phyloP scores from a whole-genome alignment of 92 coral and sea anemone species.

The Siderastrea siderea region DNA sequence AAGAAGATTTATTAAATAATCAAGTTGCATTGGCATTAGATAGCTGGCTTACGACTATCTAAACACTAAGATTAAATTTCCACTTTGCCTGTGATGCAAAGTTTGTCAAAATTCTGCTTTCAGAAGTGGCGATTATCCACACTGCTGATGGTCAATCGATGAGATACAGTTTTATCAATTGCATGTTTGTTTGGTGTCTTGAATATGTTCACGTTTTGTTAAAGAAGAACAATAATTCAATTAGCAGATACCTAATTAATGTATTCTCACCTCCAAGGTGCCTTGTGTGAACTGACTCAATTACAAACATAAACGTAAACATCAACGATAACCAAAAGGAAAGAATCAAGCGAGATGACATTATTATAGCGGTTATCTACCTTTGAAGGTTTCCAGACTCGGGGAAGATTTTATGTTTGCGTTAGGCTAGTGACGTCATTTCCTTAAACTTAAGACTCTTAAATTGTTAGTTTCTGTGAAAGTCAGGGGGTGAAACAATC shows the following conservation, averaged over 20 bases:
- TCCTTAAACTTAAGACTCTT: not conserved
- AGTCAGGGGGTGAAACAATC: too few relatives aligned
- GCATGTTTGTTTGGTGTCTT: not conserved
- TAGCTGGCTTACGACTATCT: too few relatives aligned
- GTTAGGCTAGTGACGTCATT: not conserved
- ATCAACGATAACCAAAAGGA: not conserved
- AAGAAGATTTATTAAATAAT: too few relatives aligned
- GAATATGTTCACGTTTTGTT: not conserved
- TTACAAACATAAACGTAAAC: not conserved
- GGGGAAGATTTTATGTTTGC: not conserved
- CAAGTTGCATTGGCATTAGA: too few relatives aligned
- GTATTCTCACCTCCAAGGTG: not conserved
- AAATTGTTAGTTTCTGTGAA: too few relatives aligned
- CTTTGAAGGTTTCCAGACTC: not conserved
- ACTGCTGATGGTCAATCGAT: too few relatives aligned
- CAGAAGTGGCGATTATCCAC: too few relatives aligned
- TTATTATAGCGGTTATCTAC: not conserved
- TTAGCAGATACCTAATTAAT: not conserved
- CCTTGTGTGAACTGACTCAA: not conserved
- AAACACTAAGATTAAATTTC: too few relatives aligned
- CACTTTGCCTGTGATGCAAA: too few relatives aligned
- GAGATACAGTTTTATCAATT: too few relatives aligned
- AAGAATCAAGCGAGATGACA: not conserved
- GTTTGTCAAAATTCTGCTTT: too few relatives aligned
- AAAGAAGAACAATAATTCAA: not conserved